These are phyloP conservation scores for Automeris io DNA, from an alignment of 2,888 invertebrate genomes.

Conservation along the genomic window DNA sequence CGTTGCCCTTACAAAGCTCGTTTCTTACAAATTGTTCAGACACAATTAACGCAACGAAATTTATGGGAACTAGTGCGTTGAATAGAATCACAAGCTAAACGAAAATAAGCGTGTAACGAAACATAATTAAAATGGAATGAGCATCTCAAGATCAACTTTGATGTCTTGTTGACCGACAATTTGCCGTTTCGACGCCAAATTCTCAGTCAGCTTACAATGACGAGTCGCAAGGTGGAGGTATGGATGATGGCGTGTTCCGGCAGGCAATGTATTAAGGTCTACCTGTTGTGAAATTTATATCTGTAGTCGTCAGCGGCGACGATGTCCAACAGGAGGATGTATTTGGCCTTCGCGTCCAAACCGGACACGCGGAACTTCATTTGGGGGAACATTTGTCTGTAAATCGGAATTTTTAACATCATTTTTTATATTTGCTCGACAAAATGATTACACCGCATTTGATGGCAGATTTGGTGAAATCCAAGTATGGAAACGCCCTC, in stretches of 20 bases:
- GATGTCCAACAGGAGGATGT: constrained; percentile 98
- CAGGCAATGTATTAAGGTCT: constrained; percentile 50
- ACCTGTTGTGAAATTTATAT: constrained; percentile 98
- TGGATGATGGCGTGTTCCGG: constrained; percentile 31
- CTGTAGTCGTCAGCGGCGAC: constrained; percentile 99
- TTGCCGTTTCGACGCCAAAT: constrained; percentile 35
- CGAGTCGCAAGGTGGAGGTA: constrained; percentile 27
- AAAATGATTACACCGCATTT: too few species aligned
- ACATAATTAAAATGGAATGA: constrained; percentile 40
- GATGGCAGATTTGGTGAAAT: too few species aligned
- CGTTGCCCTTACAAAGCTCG: constrained; percentile 70
- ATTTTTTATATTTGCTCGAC: too few species aligned
- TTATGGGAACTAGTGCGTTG: constrained; percentile 67
- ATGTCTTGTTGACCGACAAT: constrained; percentile 42
- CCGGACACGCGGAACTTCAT: constrained; percentile 99
- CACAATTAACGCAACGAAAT: constrained; percentile 56
- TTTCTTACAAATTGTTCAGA: constrained; percentile 66
- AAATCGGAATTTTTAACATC: constrained; percentile 50
- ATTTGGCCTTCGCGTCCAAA: constrained; percentile 98
- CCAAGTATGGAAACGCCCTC: too few species aligned
- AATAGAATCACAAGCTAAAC: constrained; percentile 71
- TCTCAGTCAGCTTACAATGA: constrained; percentile 35
- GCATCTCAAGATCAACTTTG: constrained; percentile 61
- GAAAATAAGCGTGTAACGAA: constrained; percentile 59
- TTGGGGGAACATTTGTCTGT: constrained; percentile 99